These are phyloP conservation scores for Sturmia bella DNA, from an alignment of 2,888 invertebrate species.

Conservation along the genomic window DNA sequence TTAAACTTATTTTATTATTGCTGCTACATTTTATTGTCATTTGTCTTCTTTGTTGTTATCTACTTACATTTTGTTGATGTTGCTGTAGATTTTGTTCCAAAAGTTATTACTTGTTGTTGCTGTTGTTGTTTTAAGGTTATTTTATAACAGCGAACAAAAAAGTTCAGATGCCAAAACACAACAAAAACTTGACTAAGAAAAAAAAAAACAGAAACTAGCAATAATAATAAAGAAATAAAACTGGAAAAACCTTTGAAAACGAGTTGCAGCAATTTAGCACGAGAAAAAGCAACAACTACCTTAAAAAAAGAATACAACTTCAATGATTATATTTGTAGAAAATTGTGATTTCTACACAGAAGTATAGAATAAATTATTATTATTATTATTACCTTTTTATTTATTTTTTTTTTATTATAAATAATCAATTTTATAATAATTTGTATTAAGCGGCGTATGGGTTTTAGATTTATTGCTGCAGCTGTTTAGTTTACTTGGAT, in stretches of 20 bases:
- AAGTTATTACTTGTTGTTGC: constrained; percentile 1
- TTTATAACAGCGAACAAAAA: constrained; percentile 42
- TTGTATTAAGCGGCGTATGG: no score
- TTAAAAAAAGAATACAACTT: constrained; percentile 33
- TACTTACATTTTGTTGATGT: constrained; percentile 60
- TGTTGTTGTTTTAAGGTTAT: constrained; percentile 3
- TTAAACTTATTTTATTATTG: constrained; percentile 41
- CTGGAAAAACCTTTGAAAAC: constrained; percentile 48
- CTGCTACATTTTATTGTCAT: constrained; percentile 8
- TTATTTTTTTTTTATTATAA: no score
- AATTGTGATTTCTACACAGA: constrained; percentile 26
- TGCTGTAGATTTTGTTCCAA: constrained; percentile 40
- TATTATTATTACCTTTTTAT: constrained; percentile 1
- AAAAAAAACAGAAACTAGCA: neutral
- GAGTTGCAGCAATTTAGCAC: constrained; percentile 51
- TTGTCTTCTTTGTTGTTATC: neutral
- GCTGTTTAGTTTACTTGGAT: no score
- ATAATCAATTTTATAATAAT: no score
- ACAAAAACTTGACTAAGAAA: constrained; percentile 19
- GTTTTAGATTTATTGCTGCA: no score
- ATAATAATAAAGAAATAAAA: constrained; percentile 22
- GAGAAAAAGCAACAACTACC: constrained; percentile 22
- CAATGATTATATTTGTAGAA: constrained; percentile 10
- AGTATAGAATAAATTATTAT: constrained; percentile 19
- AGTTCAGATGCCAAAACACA: constrained; percentile 62